These are phyloP conservation scores for Chydorus sphaericus DNA, from an alignment of 2,888 invertebrate species.

Conservation along the genomic window DNA sequence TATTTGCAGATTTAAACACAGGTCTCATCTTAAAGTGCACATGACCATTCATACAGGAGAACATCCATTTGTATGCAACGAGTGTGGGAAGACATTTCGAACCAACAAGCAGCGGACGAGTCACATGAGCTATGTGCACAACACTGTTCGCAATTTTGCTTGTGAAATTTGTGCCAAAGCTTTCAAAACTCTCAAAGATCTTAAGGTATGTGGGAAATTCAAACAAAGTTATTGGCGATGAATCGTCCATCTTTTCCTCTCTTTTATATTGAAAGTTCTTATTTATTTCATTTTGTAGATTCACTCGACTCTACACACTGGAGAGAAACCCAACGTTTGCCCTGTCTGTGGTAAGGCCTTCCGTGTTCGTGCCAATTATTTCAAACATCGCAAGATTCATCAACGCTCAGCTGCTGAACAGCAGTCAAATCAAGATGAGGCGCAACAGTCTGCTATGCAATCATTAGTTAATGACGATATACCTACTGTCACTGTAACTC, in stretches of 20 bases:
- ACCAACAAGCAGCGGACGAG: constrained; percentile 8
- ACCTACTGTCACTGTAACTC: neutral
- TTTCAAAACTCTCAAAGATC: constrained; percentile 11
- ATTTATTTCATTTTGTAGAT: neutral
- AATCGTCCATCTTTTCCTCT: neutral
- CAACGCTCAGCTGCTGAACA: neutral
- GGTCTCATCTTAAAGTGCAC: constrained; percentile 48
- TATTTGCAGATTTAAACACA: constrained; percentile 6
- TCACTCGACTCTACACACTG: constrained; percentile 1
- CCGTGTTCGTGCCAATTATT: constrained; percentile 10
- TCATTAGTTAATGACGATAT: neutral
- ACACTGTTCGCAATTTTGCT: constrained; percentile 12
- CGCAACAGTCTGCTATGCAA: neutral
- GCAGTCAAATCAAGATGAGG: neutral
- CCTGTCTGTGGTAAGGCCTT: constrained; percentile 18
- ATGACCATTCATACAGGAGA: constrained; percentile 40
- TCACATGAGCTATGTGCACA: constrained; percentile 13
- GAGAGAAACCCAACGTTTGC: constrained; percentile 1
- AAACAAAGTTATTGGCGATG: neutral
- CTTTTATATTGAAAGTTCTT: neutral
- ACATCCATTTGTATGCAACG: constrained; percentile 10
- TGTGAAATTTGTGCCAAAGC: constrained; percentile 13
- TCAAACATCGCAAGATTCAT: constrained; percentile 5
- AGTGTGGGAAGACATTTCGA: constrained; percentile 12
- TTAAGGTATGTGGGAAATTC: constrained; percentile 5